phyloP scores from a whole-genome alignment of 1,140 invertebrate species.

The Himalopsyche phryganea region DNA sequence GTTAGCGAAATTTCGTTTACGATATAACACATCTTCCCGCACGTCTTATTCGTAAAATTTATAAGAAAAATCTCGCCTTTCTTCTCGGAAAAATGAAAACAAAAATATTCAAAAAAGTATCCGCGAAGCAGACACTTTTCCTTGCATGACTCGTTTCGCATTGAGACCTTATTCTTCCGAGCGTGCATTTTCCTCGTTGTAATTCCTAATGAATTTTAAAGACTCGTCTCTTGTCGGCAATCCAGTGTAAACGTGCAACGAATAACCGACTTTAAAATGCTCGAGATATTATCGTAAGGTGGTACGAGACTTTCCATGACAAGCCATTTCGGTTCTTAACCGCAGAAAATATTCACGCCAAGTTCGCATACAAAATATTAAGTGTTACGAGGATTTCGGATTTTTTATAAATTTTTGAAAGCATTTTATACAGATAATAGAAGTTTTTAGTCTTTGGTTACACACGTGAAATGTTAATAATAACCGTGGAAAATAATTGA shows the following conservation, averaged over 20 bases:
- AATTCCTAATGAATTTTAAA: slow-evolving; percentile 35
- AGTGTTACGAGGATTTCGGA: background rate
- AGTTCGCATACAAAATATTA: no score
- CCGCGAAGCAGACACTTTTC: background rate
- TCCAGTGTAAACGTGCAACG: slow-evolving; percentile 29
- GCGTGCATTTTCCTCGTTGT: slow-evolving; percentile 21
- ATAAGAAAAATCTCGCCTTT: background rate
- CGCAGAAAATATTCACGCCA: no score
- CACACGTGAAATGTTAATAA: slow-evolving; percentile 4
- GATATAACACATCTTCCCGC: no score
- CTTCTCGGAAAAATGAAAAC: background rate
- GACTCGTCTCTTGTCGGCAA: slow-evolving; percentile 32
- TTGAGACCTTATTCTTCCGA: slow-evolving; percentile 8
- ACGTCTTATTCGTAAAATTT: background rate
- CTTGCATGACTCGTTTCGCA: slow-evolving; percentile 1
- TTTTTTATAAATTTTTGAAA: background rate
- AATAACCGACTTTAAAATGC: slow-evolving; percentile 28
- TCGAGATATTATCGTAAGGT: slow-evolving; percentile 1
- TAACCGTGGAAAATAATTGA: no score
- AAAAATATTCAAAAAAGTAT: background rate
- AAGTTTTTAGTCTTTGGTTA: slow-evolving; percentile 1
- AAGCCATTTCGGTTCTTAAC: slow-evolving; percentile 1
- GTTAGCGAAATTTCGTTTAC: background rate
- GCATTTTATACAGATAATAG: background rate
- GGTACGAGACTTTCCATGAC: background rate